Evolutionary conservation across 2,797 vertebrate species (phyloP), one percentile per base, ranked within the genome.

Genomic region (Halcyon leucocephala): DNA sequence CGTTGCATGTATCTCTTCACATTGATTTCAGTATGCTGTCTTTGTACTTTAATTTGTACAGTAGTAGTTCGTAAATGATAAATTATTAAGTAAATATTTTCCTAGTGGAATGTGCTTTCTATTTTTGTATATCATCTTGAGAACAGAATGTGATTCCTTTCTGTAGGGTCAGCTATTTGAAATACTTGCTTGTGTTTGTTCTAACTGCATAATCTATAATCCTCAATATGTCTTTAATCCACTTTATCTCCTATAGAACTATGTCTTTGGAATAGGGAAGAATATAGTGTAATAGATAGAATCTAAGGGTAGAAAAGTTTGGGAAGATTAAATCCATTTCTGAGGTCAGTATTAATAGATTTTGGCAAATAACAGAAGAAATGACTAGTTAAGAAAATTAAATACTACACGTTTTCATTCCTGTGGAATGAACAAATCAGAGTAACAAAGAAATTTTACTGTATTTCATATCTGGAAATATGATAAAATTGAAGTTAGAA

Each of bases 71-170:
- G 92, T 89, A 90, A 95, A 87, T 94, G 92, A 93, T 96, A 92
- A 95, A 96, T 97, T 95, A 95, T 94, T 91, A 90, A 94, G 91
- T 95, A 96, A 97, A 95, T 90, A 94, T 92, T 95, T 95, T 92
- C 90, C 60, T 92, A 71, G 70, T 71, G 71, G 89, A 95, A 96
- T 95, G 90, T 90, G 83, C 88, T 91, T 96, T 95, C 96, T 97
- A 96, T 97, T 96, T 96, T 91, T 94, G 44, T 95, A 29, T 88
- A 57, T 48, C 79, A 83, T 92, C 89, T 97, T 86, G 76, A 97
- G 92, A 96, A 97, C 90, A 94, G 83, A 94, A 96, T 94, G 86
- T 95, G 80, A 93, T 94, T 92, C 87, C 48, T 58, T 89, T 96
- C 54, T 95, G 74, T 95, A 93, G 33, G 69, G 96, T 95, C 74